Evolutionary conservation across 2,888 invertebrate genomes (phyloP).

Genomic region (Melanostoma scalare): DNA sequence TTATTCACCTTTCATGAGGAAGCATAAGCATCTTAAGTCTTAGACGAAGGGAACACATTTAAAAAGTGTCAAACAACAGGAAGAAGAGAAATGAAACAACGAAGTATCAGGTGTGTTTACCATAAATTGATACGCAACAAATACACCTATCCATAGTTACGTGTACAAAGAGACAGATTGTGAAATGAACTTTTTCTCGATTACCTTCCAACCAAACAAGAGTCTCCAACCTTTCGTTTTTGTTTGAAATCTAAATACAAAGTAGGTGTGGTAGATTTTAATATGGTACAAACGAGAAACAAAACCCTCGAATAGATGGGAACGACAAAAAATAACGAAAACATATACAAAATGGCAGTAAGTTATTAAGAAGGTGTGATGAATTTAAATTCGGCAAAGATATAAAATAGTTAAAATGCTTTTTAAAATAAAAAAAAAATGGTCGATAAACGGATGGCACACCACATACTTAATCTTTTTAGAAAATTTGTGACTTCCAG

Average conservation of each 20-base stretch:
- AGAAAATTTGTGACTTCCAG: slow-evolving; percentile 16
- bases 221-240: slow-evolving; percentile 4
- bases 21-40: not conserved
- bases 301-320: not conserved
- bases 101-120: slow-evolving; percentile 32
- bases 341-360: not conserved
- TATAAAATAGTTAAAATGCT: slow-evolving; percentile 23
- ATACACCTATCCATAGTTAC: slow-evolving; percentile 13
- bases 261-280: slow-evolving; percentile 8
- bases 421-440: not conserved
- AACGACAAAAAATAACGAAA: not conserved
- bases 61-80: not conserved
- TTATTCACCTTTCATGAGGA: slow-evolving; percentile 4
- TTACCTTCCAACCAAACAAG: slow-evolving; percentile 23
- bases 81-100: slow-evolving; percentile 24
- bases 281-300: slow-evolving; percentile 9
- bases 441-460: slow-evolving; percentile 1
- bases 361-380: slow-evolving; percentile 17
- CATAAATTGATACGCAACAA: slow-evolving; percentile 35
- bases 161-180: slow-evolving; percentile 17
- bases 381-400: slow-evolving; percentile 23
- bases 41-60: not conserved
- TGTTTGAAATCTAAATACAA: slow-evolving; percentile 5
- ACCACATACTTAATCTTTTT: slow-evolving; percentile 8
- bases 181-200: slow-evolving; percentile 34